Evolutionary conservation across 2,797 vertebrate species (phyloP).

Genomic region (Percopsis omiscomaycus): DNA sequence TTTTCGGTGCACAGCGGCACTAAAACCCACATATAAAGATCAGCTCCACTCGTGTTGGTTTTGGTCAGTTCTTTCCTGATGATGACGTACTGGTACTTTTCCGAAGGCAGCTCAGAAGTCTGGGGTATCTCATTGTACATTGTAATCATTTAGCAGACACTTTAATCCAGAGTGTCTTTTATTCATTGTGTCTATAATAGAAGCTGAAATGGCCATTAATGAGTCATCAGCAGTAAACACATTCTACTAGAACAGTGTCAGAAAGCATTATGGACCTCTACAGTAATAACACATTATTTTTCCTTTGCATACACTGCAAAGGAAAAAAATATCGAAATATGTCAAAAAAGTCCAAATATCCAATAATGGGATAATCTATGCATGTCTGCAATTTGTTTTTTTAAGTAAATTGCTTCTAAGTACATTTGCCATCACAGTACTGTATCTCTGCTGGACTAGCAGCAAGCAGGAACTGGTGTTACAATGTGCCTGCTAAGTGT

Average conservation of each 20-base stretch:
- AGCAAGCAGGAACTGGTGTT: slow-evolving; percentile 51
- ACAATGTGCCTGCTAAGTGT: slow-evolving; percentile 53
- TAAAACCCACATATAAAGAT: slow-evolving; percentile 15
- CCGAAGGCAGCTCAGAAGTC: slow-evolving; percentile 6
- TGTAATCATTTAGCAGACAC: too few species aligned
- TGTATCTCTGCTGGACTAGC: slow-evolving; percentile 26
- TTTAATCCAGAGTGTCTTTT: too few species aligned
- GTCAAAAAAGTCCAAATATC: too few species aligned
- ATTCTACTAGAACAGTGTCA: too few species aligned
- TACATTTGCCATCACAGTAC: slow-evolving; percentile 16
- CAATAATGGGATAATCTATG: not conserved
- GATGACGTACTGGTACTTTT: slow-evolving; percentile 24
- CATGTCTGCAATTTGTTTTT: not conserved
- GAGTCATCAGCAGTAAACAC: too few species aligned
- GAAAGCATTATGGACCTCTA: too few species aligned
- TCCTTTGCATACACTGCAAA: too few species aligned
- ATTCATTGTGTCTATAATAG: too few species aligned
- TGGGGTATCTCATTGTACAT: too few species aligned
- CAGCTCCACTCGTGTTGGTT: slow-evolving; percentile 6
- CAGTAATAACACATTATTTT: too few species aligned
- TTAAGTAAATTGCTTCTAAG: slow-evolving; percentile 1
- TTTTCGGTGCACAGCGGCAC: slow-evolving; percentile 57
- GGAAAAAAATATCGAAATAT: too few species aligned
- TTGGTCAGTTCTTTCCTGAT: slow-evolving; percentile 2
- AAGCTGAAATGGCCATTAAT: too few species aligned